Evolutionary conservation across 2,797 vertebrate genomes (phyloP).

Genomic region (Gymnocypris eckloni): DNA sequence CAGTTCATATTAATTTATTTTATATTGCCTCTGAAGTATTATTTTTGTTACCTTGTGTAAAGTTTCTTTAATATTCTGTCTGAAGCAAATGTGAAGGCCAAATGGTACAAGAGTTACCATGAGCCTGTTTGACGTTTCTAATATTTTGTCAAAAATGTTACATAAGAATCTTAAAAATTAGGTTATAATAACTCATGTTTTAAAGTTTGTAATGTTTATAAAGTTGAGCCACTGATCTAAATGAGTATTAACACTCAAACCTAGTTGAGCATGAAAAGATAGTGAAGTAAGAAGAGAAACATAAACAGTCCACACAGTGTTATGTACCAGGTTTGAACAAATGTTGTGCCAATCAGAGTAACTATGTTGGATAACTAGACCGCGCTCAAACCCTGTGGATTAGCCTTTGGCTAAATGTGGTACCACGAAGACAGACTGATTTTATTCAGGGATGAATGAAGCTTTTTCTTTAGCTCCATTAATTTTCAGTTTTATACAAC

Average conservation of each 20-base stretch:
- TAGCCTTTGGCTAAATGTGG: conserved; percentile 36
- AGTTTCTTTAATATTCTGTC: background rate
- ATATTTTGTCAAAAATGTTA: conserved; percentile 34
- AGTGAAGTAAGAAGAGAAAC: background rate
- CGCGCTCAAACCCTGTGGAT: conserved; percentile 33
- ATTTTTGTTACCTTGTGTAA: background rate
- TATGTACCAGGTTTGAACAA: conserved; percentile 49
- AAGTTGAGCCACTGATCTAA: background rate
- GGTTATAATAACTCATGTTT: background rate
- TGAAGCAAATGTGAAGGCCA: background rate
- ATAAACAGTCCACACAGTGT: background rate
- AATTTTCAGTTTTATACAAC: conserved; percentile 20
- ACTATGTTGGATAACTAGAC: conserved; percentile 41
- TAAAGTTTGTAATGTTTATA: conserved; percentile 27
- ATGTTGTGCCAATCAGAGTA: conserved; percentile 57
- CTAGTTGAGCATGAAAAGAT: background rate
- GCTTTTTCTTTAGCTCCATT: conserved; percentile 34
- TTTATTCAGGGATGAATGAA: conserved; percentile 46
- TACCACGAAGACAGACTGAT: conserved; percentile 31
- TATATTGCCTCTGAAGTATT: background rate
- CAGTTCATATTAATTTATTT: background rate
- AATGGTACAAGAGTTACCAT: background rate
- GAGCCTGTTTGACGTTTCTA: background rate
- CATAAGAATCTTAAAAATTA: conserved; percentile 1
- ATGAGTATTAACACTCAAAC: background rate